Evolutionary conservation across 2,797 vertebrate species (phyloP).

Genomic region (Melanotaenia trifasciata): DNA sequence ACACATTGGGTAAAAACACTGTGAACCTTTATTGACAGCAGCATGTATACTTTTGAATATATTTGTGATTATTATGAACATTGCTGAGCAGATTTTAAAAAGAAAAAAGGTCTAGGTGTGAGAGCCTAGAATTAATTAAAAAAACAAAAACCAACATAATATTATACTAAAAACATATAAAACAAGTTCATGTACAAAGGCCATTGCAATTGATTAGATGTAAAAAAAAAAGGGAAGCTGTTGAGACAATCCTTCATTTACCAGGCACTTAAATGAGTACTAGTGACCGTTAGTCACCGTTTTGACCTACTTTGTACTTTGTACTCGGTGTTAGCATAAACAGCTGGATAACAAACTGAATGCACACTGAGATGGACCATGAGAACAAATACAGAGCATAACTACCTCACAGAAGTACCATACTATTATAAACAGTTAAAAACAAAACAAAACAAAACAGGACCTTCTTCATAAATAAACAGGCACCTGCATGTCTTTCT

Average conservation of each 20-base stretch:
- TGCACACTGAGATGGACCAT: slow-evolving; percentile 59
- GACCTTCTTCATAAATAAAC: slow-evolving; percentile 85
- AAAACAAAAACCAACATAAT: slow-evolving; percentile 23
- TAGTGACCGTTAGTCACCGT: slow-evolving; percentile 68
- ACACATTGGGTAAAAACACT: slow-evolving; percentile 82
- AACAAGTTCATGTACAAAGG: slow-evolving; percentile 82
- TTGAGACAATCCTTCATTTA: slow-evolving; percentile 92
- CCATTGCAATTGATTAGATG: slow-evolving; percentile 82
- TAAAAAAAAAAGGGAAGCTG: slow-evolving; percentile 67
- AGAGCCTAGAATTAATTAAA: slow-evolving; percentile 78
- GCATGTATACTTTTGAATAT: slow-evolving; percentile 84
- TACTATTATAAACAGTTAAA: slow-evolving; percentile 68
- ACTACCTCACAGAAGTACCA: slow-evolving; percentile 72
- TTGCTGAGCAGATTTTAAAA: slow-evolving; percentile 82
- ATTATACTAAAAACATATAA: slow-evolving; percentile 79
- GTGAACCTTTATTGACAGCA: slow-evolving; percentile 96
- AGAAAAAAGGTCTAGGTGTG: slow-evolving; percentile 68
- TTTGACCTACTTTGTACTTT: slow-evolving; percentile 68
- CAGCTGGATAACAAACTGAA: slow-evolving; percentile 59
- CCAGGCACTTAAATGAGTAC: slow-evolving; percentile 90
- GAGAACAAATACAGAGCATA: slow-evolving; percentile 55
- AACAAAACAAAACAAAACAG: slow-evolving; percentile 66
- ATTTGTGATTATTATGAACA: slow-evolving; percentile 86
- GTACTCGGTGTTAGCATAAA: slow-evolving; percentile 53
- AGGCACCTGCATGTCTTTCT: slow-evolving; percentile 82